Evolutionary conservation across 2,888 invertebrate species (phyloP), one percentile per base, ranked within the genome.

Genomic region (Microctonus aethiopoides): DNA sequence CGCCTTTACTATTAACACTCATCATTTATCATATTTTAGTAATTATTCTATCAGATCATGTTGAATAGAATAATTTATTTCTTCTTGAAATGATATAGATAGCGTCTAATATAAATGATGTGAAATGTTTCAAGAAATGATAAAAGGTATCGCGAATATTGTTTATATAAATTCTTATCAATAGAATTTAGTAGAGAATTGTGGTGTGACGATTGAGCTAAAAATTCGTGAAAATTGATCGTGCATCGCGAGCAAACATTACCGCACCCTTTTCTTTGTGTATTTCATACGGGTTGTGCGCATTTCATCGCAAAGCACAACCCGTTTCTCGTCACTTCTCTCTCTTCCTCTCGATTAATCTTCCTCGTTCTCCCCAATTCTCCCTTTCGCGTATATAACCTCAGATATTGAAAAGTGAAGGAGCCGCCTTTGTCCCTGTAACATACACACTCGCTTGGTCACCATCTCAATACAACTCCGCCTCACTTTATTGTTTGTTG

Each of bases 221-320:
- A 81, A n/a, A 80, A 79, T 80, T 75, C 76, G 76, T 76, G 78
- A 80, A 78, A 79, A 81, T 80, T 81, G 80, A 81, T 81, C 79
- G 80, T 76, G 76, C 79, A 80, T 80, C 76, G 76, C 75, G 71
- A 46, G 68, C 68, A 64, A 52, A 61, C 72, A 22, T 51, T 41
- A 29, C 62, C 54, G 59, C 54, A 60, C 52, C 59, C n/a, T n/a
- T n/a, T n/a, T 52, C 57, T 59, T 68, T 64, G 41, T 68, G 57
- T 59, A 59, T 68, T 67, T n/a, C n/a, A n/a, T 66, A 60, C 74
- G 76, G 73, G 78, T 79, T 79, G 80, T 74, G 78, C 80, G 79
- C 78, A 81, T 81, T 81, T 76, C 78, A 77, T 77, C 68, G 70
- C 74, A 68, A 74, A 77, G 69, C 52, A 67, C 72, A 29, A 32